Evolutionary conservation across 2,888 invertebrate species (phyloP), one percentile per base, ranked within the genome.

Genomic region (Sabatieria punctata): DNA sequence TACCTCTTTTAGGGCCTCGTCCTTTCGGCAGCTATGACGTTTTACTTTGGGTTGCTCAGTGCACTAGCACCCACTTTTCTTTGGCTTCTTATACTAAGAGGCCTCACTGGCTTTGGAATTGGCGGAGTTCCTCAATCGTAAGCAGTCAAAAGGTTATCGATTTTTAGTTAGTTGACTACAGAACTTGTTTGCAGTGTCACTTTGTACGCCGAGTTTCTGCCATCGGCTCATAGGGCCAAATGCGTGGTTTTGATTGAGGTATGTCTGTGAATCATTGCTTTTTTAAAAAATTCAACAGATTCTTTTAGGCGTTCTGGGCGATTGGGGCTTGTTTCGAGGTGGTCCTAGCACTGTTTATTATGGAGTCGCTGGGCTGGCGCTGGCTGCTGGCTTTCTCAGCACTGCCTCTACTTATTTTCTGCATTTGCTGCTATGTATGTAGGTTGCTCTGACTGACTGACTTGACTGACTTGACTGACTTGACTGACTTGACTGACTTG

Each of bases 101-200:
- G 86, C 15, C 74, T 89, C 8, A 89, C 89, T 13, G 91, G 93
- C 39, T 88, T 93, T 71, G 86, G 89, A 21, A 86, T 91, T 60
- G 91, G 91, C 55, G 89, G 91, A 65, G 85, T 88, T 33, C 89
- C 91, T 45, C 91, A 93, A 70, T 86, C 89, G 88, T 88, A 74
- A 80, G 84, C n/a, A n/a, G n/a, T n/a, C n/a, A n/a, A n/a, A n/a
- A n/a, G n/a, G n/a, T n/a, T n/a, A n/a, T n/a, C n/a, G n/a, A n/a
- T n/a, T n/a, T n/a, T n/a, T n/a, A n/a, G n/a, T n/a, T n/a, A n/a
- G n/a, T n/a, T n/a, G n/a, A n/a, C n/a, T n/a, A n/a, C n/a, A n/a
- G n/a, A n/a, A n/a, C n/a, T n/a, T 57, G 52, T 52, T 69, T 69
- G 38, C 74, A 88, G 86, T 46, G 89, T 91, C 1, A 91, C 89